Conservation (phyloP, 2,888 invertebrate genomes). For the Prostheceraeus crozeri region DNA sequence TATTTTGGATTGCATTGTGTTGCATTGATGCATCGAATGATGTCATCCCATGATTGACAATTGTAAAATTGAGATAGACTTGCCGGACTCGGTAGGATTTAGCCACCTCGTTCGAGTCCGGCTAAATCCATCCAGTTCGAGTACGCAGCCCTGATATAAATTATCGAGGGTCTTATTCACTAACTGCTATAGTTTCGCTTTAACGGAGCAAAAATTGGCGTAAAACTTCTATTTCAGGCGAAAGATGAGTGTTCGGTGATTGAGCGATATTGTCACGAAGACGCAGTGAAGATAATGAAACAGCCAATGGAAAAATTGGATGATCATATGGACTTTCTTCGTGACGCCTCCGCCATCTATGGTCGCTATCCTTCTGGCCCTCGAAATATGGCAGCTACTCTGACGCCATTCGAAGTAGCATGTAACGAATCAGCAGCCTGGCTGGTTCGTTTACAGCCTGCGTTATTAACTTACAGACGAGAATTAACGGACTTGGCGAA, state of each 20-base stretch:
- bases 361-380: constrained; percentile 33
- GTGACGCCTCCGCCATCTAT: constrained; percentile 30
- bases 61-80: too few species aligned
- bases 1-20: too few species aligned
- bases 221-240: too few species aligned
- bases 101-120: too few species aligned
- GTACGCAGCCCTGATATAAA: too few species aligned
- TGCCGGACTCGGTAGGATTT: too few species aligned
- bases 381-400: not conserved
- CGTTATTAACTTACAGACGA: constrained; percentile 34
- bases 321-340: constrained; percentile 28
- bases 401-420: constrained; percentile 39
- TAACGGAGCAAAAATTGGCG: too few species aligned
- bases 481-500: constrained; percentile 35
- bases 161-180: too few species aligned
- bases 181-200: too few species aligned
- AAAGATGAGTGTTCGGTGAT: not conserved
- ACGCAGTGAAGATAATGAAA: not conserved
- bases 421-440: constrained; percentile 34
- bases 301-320: not conserved
- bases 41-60: too few species aligned
- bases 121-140: too few species aligned
- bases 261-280: constrained; percentile 9
- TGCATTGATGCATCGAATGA: too few species aligned
- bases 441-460: constrained; percentile 29